Percentiles rank a stretch among this genome's conserved stretches.
These are phyloP conservation scores for Teleogryllus occipitalis DNA, from an alignment of 1,140 invertebrate species.

Conservation along the genomic window DNA sequence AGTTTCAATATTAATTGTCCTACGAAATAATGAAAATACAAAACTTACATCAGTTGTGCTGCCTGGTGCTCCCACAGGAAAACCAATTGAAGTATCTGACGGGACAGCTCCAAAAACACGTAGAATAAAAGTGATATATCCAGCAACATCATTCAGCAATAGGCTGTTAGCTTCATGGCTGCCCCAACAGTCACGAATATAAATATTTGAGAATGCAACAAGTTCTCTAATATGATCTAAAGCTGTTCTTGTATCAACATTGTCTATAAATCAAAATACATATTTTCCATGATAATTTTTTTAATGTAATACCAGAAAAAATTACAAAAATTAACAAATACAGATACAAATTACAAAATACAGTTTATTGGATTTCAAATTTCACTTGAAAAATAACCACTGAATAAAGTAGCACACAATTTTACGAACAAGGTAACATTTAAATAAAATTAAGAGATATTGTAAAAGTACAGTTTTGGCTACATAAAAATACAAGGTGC, in stretches of 20 bases:
- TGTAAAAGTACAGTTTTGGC: too few species aligned
- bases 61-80: slow-evolving; percentile 45
- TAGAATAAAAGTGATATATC: slow-evolving; percentile 80
- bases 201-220: slow-evolving; percentile 73
- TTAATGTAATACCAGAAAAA: not conserved
- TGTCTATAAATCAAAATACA: slow-evolving; percentile 51
- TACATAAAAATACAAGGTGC: too few species aligned
- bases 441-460: too few species aligned
- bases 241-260: slow-evolving; percentile 83
- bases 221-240: slow-evolving; percentile 78
- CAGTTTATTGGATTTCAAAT: too few species aligned
- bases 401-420: too few species aligned
- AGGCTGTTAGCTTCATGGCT: slow-evolving; percentile 39
- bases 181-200: slow-evolving; percentile 58
- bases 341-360: too few species aligned
- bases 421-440: too few species aligned
- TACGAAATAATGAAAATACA: not conserved
- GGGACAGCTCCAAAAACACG: slow-evolving; percentile 82
- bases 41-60: not conserved
- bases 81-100: slow-evolving; percentile 64
- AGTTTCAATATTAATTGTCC: not conserved
- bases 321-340: not conserved
- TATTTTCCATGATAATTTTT: too few species aligned
- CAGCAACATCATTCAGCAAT: slow-evolving; percentile 56
- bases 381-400: too few species aligned